Conservation (phyloP, 2,113 vertebrate genomes). For the Brachyistius frenatus region DNA sequence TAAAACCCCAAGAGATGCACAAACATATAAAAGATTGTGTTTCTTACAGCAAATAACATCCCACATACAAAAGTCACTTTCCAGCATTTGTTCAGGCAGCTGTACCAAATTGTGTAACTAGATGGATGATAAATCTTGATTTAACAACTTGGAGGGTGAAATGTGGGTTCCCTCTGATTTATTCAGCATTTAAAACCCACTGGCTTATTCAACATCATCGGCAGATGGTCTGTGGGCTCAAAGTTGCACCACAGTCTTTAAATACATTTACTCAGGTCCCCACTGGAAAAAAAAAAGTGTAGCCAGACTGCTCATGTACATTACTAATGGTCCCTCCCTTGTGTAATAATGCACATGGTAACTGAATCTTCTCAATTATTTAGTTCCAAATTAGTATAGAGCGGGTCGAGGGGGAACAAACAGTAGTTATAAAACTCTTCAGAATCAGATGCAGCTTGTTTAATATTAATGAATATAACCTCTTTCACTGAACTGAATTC, state of each 20-base stretch:
- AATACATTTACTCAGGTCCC: slow-evolving; percentile 28
- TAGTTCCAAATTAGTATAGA: slow-evolving; percentile 55
- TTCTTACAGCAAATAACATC: too few species aligned
- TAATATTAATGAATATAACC: slow-evolving; percentile 69
- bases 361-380: slow-evolving; percentile 69
- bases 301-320: slow-evolving; percentile 53
- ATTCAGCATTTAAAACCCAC: slow-evolving; percentile 45
- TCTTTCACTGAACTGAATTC: slow-evolving; percentile 41
- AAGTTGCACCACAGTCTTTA: slow-evolving; percentile 36
- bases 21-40: too few species aligned
- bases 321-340: slow-evolving; percentile 54
- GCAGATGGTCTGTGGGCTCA: slow-evolving; percentile 19
- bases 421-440: slow-evolving; percentile 37
- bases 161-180: slow-evolving; percentile 1
- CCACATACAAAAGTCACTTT: background rate
- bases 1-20: too few species aligned
- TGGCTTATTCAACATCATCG: slow-evolving; percentile 8
- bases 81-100: background rate
- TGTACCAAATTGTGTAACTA: background rate
- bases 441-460: slow-evolving; percentile 50
- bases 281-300: slow-evolving; percentile 47
- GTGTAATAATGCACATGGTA: slow-evolving; percentile 55
- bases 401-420: slow-evolving; percentile 29
- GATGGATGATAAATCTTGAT: background rate
- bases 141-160: background rate